These are phyloP conservation scores for Caradrina kadenii DNA, from an alignment of 2,888 invertebrate species.

Conservation along the genomic window DNA sequence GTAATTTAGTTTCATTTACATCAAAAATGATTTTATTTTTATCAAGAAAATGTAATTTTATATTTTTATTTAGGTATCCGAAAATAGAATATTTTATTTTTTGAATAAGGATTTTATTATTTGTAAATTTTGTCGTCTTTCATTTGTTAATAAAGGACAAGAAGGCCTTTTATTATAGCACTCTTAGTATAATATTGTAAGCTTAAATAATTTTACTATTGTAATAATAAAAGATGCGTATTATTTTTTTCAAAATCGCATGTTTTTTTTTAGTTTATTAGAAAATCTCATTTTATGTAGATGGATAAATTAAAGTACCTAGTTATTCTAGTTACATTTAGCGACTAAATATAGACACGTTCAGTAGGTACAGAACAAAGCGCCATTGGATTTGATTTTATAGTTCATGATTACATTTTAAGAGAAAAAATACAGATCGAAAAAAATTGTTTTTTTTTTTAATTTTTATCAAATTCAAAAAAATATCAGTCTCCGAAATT, in stretches of 20 bases:
- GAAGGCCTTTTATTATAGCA: constrained; percentile 30
- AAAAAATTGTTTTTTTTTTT: neutral
- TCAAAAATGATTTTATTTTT: constrained; percentile 15
- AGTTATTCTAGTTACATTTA: constrained; percentile 38
- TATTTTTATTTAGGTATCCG: constrained; percentile 17
- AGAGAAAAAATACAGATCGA: neutral
- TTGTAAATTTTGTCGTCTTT: constrained; percentile 55
- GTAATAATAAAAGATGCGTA: constrained; percentile 55
- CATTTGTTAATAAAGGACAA: constrained; percentile 42
- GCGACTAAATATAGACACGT: constrained; percentile 34
- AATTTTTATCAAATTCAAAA: neutral
- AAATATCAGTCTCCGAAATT: no score
- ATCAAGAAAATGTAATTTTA: constrained; percentile 7
- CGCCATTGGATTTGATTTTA: constrained; percentile 1
- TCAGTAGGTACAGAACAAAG: constrained; percentile 25
- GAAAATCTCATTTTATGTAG: constrained; percentile 44
- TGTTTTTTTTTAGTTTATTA: constrained; percentile 42
- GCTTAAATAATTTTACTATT: constrained; percentile 49
- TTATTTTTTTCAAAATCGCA: constrained; percentile 57
- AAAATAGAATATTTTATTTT: constrained; percentile 24
- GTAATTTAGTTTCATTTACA: neutral
- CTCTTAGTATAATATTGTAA: constrained; percentile 34
- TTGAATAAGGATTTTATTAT: constrained; percentile 42
- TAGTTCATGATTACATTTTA: neutral
- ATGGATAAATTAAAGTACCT: constrained; percentile 50